phyloP scores from a whole-genome alignment of 2,113 vertebrate genomes.

The Lagopus muta region DNA sequence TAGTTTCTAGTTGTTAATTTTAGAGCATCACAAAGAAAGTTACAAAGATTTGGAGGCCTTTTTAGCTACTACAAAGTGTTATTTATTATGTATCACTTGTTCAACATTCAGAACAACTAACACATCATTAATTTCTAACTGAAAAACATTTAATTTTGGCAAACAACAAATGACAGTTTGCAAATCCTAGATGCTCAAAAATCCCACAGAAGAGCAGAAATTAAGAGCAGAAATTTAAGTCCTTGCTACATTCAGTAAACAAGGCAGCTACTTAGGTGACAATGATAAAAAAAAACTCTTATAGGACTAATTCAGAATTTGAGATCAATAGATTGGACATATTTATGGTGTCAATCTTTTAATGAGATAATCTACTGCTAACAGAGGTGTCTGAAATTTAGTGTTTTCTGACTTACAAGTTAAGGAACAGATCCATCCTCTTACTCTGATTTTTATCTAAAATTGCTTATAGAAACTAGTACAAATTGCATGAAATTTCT shows the following conservation, averaged over 20 bases:
- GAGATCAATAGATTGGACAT: not conserved
- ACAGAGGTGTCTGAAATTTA: not conserved
- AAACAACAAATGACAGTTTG: not conserved
- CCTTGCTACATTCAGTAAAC: not conserved
- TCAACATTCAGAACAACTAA: not conserved
- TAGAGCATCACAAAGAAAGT: not conserved
- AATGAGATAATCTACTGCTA: not conserved
- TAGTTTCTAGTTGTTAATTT: not conserved
- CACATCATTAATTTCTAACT: not conserved
- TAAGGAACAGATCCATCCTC: not conserved
- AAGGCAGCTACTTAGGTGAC: not conserved
- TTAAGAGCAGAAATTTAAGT: not conserved
- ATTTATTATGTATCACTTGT: not conserved
- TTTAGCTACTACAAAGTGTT: not conserved
- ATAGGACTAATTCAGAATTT: not conserved
- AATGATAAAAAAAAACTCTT: not conserved
- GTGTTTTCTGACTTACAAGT: not conserved
- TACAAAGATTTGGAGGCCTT: accelerated
- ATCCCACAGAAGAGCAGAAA: not conserved
- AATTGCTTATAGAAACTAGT: not conserved
- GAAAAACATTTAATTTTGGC: not conserved
- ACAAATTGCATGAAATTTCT: not conserved
- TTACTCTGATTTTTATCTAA: not conserved
- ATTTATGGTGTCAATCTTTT: not conserved
- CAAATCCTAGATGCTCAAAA: not conserved